Conservation (phyloP, 1,140 invertebrate genomes). For the Vollenhovia emeryi region DNA sequence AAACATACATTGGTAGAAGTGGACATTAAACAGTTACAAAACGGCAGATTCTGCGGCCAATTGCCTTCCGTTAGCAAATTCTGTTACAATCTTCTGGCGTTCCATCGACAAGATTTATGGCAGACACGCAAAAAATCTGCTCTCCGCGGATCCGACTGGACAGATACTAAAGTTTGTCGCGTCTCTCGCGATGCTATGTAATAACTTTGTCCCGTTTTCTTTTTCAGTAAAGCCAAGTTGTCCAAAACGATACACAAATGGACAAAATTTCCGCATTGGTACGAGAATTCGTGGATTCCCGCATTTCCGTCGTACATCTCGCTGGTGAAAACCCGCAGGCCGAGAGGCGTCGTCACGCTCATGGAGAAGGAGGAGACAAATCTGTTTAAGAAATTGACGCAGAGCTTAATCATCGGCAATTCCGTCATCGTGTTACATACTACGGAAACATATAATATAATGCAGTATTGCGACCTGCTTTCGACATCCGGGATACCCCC, state of each 20-base stretch:
- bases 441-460: background rate
- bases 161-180: background rate
- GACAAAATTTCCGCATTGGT: background rate
- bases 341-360: background rate
- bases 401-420: slow-evolving; percentile 6
- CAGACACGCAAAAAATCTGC: too few species aligned
- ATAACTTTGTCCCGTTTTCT: background rate
- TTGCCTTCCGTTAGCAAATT: too few species aligned
- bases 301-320: background rate
- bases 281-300: too few species aligned
- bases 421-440: slow-evolving; percentile 1
- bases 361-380: background rate
- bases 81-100: too few species aligned
- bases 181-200: background rate
- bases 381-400: background rate
- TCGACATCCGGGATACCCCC: background rate
- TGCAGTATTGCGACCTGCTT: background rate
- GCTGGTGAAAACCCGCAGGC: background rate
- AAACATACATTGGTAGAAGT: too few species aligned
- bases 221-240: background rate
- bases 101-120: too few species aligned
- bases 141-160: too few species aligned
- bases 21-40: too few species aligned
- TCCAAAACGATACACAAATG: background rate
- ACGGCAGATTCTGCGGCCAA: too few species aligned